These are phyloP conservation scores for Melikaiella ostensackeni DNA, from an alignment of 2,888 invertebrate species.

Conservation along the genomic window DNA sequence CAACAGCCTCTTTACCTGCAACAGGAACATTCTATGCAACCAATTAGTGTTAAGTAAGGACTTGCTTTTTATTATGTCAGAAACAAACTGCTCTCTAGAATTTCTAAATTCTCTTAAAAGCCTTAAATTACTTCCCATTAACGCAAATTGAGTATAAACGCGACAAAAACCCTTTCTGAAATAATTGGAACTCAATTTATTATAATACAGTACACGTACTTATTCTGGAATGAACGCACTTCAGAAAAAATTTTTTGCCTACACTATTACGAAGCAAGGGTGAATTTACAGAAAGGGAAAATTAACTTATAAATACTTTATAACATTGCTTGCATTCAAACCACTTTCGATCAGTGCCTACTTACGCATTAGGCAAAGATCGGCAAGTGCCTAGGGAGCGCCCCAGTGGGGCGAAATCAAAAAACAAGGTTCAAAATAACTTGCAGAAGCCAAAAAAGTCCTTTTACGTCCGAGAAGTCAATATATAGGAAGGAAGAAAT, in stretches of 20 bases:
- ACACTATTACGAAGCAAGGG: background rate
- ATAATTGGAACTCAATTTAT: constrained; percentile 30
- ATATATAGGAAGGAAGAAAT: too few relatives aligned
- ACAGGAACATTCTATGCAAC: constrained; percentile 78
- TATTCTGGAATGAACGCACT: constrained; percentile 19
- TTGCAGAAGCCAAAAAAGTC: too few relatives aligned
- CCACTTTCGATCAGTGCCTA: too few relatives aligned
- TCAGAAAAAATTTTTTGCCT: background rate
- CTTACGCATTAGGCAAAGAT: too few relatives aligned
- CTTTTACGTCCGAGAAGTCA: too few relatives aligned
- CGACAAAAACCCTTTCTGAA: constrained; percentile 30
- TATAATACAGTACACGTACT: constrained; percentile 19
- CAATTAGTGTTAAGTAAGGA: constrained; percentile 76
- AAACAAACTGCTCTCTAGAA: constrained; percentile 34
- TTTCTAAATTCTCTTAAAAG: constrained; percentile 30
- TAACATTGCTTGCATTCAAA: constrained; percentile 3
- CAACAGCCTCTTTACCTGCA: constrained; percentile 86
- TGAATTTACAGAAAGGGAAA: background rate
- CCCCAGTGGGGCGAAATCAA: too few relatives aligned
- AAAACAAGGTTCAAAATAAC: too few relatives aligned
- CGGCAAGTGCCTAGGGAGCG: too few relatives aligned
- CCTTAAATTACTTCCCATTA: constrained; percentile 34
- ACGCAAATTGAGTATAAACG: constrained; percentile 37
- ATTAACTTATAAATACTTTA: background rate
- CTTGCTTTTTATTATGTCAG: constrained; percentile 33